Conservation (phyloP, 2,797 vertebrate species). For the Capromys pilorides region DNA sequence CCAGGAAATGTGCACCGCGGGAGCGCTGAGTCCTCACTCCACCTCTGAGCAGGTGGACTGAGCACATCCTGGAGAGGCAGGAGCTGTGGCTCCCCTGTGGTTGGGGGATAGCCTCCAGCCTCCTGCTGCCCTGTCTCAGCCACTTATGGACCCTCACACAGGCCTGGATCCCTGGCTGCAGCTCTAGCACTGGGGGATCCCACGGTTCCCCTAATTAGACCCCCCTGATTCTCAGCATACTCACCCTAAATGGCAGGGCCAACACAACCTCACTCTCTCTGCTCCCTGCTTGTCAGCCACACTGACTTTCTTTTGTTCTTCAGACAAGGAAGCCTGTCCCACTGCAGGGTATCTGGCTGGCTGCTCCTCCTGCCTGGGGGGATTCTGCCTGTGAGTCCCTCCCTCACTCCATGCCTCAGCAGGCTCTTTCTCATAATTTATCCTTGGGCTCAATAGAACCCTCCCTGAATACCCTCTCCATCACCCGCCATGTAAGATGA, state of each 20-base stretch:
- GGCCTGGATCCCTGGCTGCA: neutral
- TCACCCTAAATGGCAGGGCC: neutral
- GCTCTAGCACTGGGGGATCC: neutral
- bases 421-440: neutral
- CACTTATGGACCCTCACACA: neutral
- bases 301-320: neutral
- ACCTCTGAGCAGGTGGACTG: neutral
- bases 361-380: neutral
- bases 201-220: neutral
- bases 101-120: accelerated
- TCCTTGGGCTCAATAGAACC: neutral
- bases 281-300: neutral
- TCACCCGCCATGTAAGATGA: neutral
- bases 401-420: neutral
- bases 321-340: neutral
- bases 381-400: too few species aligned
- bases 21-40: neutral
- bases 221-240: neutral
- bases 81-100: neutral
- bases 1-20: neutral
- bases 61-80: neutral
- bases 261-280: neutral
- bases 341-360: neutral
- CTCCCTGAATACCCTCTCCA: neutral
- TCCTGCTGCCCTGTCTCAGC: accelerated